Evolutionary conservation across 1,140 invertebrate species (phyloP).

Genomic region (Aphelinus certus): DNA sequence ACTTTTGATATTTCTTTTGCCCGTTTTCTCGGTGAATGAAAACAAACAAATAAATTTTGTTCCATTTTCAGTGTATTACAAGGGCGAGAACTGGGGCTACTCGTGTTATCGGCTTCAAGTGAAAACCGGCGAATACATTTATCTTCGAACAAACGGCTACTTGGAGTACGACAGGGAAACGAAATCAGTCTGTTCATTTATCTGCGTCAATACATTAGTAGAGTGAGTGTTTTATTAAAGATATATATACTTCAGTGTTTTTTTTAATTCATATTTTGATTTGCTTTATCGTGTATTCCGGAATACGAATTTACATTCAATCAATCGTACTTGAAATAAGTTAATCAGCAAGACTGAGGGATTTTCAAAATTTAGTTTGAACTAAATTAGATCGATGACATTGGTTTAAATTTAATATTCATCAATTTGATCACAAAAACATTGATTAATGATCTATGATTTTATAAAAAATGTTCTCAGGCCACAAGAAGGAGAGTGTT

Average conservation of each 20-base stretch:
- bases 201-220: slow-evolving; percentile 86
- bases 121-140: slow-evolving; percentile 82
- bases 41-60: slow-evolving; percentile 35
- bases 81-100: slow-evolving; percentile 76
- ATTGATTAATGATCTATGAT: too few species aligned
- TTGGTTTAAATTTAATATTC: too few species aligned
- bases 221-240: slow-evolving; percentile 62
- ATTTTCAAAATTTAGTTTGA: too few species aligned
- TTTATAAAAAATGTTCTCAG: slow-evolving; percentile 43
- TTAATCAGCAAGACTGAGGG: too few species aligned
- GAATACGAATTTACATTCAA: slow-evolving; percentile 21
- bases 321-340: neutral
- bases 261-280: too few species aligned
- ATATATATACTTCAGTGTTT: too few species aligned
- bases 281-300: too few species aligned
- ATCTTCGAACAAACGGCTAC: slow-evolving; percentile 80
- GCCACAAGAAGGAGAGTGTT: slow-evolving; percentile 74
- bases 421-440: too few species aligned
- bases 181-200: slow-evolving; percentile 80
- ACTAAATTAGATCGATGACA: too few species aligned
- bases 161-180: slow-evolving; percentile 78
- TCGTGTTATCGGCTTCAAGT: slow-evolving; percentile 84
- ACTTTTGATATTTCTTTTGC: neutral
- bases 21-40: too few species aligned
- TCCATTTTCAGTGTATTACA: slow-evolving; percentile 79